Evolutionary conservation across 2,113 vertebrate species (phyloP).

Genomic region (Bothrops jararaca): DNA sequence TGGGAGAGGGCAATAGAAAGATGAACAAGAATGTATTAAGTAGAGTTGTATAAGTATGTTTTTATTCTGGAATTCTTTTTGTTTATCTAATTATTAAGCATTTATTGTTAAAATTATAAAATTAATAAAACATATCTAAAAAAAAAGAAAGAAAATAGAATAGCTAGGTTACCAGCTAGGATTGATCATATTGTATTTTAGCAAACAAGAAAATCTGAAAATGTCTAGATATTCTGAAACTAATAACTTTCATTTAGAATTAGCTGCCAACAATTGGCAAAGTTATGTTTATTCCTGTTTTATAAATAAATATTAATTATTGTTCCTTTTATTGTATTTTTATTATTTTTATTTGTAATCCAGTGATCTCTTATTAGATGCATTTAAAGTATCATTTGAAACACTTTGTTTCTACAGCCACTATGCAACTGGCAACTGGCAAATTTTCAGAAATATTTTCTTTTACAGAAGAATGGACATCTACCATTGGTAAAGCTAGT

Average conservation of each 20-base stretch:
- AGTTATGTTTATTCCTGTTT: neutral
- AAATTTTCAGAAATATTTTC: conserved; percentile 24
- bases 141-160: too few species aligned
- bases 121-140: too few species aligned
- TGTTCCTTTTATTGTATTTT: neutral
- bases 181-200: neutral
- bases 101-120: too few species aligned
- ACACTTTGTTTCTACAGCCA: neutral
- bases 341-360: neutral
- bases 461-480: conserved; percentile 64
- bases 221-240: neutral
- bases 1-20: too few species aligned
- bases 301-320: neutral
- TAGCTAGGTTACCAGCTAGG: neutral
- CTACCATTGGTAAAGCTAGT: conserved; percentile 47
- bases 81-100: too few species aligned
- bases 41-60: too few species aligned
- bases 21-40: too few species aligned
- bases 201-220: neutral
- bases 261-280: neutral
- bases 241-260: neutral
- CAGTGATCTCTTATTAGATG: neutral
- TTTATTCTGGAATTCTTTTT: too few species aligned
- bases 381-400: neutral
- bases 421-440: neutral